Conservation (phyloP, 2,797 vertebrate genomes). For the Thaleichthys pacificus region DNA sequence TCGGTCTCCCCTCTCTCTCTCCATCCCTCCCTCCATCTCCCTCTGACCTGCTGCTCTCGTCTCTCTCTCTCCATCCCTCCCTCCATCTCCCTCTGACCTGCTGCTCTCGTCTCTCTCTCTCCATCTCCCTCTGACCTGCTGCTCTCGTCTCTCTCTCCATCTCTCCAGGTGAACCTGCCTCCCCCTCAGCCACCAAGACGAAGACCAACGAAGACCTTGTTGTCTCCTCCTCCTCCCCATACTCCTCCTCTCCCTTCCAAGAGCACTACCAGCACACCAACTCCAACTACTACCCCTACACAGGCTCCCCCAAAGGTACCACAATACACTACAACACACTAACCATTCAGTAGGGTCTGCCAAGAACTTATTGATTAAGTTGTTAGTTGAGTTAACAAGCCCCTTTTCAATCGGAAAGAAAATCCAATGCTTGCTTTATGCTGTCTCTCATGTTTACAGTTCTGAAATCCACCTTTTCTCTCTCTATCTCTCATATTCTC, state of each 20-base stretch:
- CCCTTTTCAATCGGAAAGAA: too few relatives aligned
- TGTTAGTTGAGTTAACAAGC: too few relatives aligned
- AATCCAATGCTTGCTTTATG: too few relatives aligned
- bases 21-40: not conserved
- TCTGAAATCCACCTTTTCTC: not conserved
- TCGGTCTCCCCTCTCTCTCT: not conserved
- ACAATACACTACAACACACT: not conserved
- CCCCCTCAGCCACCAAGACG: slow-evolving; percentile 78
- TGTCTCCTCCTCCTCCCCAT: slow-evolving; percentile 63
- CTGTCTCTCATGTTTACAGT: too few relatives aligned
- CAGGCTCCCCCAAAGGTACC: slow-evolving; percentile 81
- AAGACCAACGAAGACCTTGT: slow-evolving; percentile 91
- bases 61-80: not conserved
- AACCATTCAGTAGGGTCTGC: too few relatives aligned
- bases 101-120: not conserved
- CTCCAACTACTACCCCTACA: slow-evolving; percentile 88
- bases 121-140: not conserved
- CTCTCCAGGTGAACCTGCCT: slow-evolving; percentile 43
- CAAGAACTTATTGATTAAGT: too few relatives aligned
- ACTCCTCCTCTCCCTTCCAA: slow-evolving; percentile 84
- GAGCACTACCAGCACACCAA: slow-evolving; percentile 87
- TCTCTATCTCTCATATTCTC: slow-evolving; percentile 2
- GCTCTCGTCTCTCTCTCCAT: not conserved
- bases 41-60: not conserved
- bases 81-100: not conserved